These are phyloP conservation scores for Drosophila testacea DNA, from an alignment of 2,888 invertebrate genomes.

Conservation along the genomic window DNA sequence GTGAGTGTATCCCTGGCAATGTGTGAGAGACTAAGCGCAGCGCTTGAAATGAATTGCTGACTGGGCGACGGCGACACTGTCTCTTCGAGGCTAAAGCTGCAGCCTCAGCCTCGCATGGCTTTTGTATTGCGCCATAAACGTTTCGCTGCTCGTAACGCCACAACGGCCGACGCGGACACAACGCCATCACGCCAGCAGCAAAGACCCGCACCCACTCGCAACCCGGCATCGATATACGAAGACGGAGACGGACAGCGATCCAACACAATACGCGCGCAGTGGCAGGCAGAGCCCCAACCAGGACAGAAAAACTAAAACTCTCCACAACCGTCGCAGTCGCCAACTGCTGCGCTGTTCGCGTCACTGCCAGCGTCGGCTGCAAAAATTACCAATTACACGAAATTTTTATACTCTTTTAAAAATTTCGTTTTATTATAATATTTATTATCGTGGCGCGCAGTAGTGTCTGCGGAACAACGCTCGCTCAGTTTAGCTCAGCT, in stretches of 20 bases:
- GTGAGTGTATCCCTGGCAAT: conserved; percentile 24
- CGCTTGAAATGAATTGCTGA: conserved; percentile 79
- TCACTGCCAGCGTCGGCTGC: conserved; percentile 70
- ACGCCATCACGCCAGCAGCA: conserved; percentile 54
- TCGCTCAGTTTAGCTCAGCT: conserved; percentile 48
- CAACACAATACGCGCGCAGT: conserved; percentile 33
- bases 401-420: conserved; percentile 86
- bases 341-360: conserved; percentile 52
- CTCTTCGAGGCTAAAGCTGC: conserved; percentile 74
- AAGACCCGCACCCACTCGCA: conserved; percentile 54
- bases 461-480: conserved; percentile 83
- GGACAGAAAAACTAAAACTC: conserved; percentile 32
- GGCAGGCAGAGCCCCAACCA: conserved; percentile 41
- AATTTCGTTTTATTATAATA: conserved; percentile 86
- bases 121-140: conserved; percentile 86
- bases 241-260: conserved; percentile 49
- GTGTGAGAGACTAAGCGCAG: conserved; percentile 59
- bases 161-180: conserved; percentile 84
- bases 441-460: conserved; percentile 85
- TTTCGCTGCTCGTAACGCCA: conserved; percentile 86
- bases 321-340: conserved; percentile 59
- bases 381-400: conserved; percentile 85
- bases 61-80: conserved; percentile 64
- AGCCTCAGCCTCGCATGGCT: conserved; percentile 83
- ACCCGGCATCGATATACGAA: conserved; percentile 47